Evolutionary conservation across 2,113 vertebrate species (phyloP).

Genomic region (Geococcyx californianus): DNA sequence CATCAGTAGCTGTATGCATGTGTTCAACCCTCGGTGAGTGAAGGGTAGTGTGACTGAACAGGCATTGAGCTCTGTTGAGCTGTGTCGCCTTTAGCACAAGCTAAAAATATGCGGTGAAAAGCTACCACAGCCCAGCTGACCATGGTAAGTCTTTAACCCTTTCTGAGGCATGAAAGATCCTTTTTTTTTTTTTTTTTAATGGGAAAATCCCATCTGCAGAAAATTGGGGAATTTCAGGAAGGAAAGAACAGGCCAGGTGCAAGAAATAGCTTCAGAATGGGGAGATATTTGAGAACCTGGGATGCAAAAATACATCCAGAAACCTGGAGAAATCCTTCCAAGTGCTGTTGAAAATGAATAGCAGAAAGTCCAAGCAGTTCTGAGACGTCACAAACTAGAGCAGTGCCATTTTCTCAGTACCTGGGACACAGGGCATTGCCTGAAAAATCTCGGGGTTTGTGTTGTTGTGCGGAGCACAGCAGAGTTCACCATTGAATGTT

Average conservation of each 20-base stretch:
- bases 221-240: neutral
- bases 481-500: accelerated
- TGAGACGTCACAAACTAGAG: neutral
- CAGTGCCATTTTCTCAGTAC: neutral
- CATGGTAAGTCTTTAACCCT: neutral
- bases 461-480: neutral
- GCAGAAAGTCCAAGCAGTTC: neutral
- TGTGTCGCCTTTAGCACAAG: neutral
- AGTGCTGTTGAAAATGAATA: neutral
- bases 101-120: neutral
- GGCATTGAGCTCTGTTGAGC: neutral
- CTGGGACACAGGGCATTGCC: neutral
- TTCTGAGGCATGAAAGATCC: neutral
- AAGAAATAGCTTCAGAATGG: neutral
- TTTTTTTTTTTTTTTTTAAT: neutral
- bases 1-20: neutral
- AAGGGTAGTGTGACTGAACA: neutral
- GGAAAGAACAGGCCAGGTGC: neutral
- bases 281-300: neutral
- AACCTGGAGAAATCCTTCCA: neutral
- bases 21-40: neutral
- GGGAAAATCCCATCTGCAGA: neutral
- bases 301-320: neutral
- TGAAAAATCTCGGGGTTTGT: neutral
- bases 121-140: neutral